These are phyloP conservation scores for Somateria mollissima DNA, from an alignment of 2,797 vertebrate genomes.

Conservation along the genomic window DNA sequence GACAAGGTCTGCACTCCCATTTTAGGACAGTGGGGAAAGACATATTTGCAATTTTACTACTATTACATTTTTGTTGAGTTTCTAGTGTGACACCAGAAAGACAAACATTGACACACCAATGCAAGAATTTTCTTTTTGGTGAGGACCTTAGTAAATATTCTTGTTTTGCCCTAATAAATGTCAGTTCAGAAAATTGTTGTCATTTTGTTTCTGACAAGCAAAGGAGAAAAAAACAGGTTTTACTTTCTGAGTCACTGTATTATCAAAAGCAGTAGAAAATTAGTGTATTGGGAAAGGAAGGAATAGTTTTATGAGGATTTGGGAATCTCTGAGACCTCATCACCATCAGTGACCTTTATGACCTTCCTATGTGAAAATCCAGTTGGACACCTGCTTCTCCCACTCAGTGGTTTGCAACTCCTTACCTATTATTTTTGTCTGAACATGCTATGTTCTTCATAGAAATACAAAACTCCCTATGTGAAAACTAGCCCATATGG, in stretches of 20 bases:
- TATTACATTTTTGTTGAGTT: neutral
- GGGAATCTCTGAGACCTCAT: conserved; percentile 52
- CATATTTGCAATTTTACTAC: conserved; percentile 41
- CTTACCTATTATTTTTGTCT: conserved; percentile 61
- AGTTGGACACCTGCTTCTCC: conserved; percentile 57
- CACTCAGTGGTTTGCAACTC: conserved; percentile 54
- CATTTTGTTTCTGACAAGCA: conserved; percentile 8
- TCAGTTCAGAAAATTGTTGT: conserved; percentile 23
- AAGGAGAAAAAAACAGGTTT: neutral
- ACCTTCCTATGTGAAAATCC: conserved; percentile 48
- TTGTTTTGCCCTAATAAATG: neutral
- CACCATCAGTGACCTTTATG: conserved; percentile 24
- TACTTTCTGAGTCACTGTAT: conserved; percentile 4
- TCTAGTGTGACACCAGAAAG: conserved; percentile 24
- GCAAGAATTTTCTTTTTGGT: conserved; percentile 8
- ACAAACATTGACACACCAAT: conserved; percentile 9
- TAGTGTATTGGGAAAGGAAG: conserved; percentile 42
- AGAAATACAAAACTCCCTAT: conserved; percentile 56
- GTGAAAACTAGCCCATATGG: conserved; percentile 68
- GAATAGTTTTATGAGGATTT: conserved; percentile 38
- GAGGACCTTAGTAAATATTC: neutral
- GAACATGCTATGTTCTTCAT: conserved; percentile 26
- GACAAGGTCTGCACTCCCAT: neutral
- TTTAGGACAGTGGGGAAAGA: conserved; percentile 13
- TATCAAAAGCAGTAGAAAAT: conserved; percentile 18